Evolutionary conservation across 2,113 vertebrate genomes (phyloP).

Genomic region (Pseudorasbora parva): DNA sequence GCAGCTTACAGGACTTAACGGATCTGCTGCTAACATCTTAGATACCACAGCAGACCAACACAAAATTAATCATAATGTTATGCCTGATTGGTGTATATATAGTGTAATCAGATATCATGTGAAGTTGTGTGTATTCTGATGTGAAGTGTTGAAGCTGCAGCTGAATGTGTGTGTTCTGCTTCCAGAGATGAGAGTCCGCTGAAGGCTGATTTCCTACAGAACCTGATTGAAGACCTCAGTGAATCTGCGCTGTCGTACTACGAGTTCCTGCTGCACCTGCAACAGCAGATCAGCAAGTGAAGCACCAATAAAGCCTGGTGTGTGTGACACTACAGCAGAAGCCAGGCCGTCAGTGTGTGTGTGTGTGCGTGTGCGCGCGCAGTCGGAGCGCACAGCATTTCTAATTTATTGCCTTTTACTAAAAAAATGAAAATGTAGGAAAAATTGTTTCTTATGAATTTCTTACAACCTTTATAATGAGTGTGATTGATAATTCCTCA

Average conservation of each 20-base stretch:
- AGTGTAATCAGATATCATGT: too few species aligned
- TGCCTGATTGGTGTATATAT: too few species aligned
- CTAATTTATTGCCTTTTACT: constrained; percentile 62
- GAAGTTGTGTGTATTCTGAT: too few species aligned
- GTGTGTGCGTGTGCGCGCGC: too few species aligned
- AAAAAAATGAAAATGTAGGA: constrained; percentile 41
- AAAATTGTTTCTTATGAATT: constrained; percentile 36
- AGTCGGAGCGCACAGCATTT: constrained; percentile 5
- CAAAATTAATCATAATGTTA: too few species aligned
- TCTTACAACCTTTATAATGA: constrained; percentile 54
- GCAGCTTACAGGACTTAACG: too few species aligned
- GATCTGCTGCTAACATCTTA: too few species aligned
- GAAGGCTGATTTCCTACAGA: constrained; percentile 91
- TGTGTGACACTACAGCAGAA: neutral
- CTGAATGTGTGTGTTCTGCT: too few species aligned
- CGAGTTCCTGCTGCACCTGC: constrained; percentile 95
- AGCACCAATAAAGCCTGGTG: neutral
- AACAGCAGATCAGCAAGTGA: constrained; percentile 96
- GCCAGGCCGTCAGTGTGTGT: neutral
- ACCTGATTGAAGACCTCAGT: constrained; percentile 96
- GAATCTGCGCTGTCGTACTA: constrained; percentile 98
- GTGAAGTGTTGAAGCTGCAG: too few species aligned
- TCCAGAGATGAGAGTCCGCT: constrained; percentile 90
- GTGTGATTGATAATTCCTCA: neutral
- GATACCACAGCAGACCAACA: too few species aligned